Percentiles rank a stretch among this genome's conserved stretches.
These are phyloP conservation scores for Lottia scabra DNA, from an alignment of 2,888 invertebrate species.

Conservation along the genomic window DNA sequence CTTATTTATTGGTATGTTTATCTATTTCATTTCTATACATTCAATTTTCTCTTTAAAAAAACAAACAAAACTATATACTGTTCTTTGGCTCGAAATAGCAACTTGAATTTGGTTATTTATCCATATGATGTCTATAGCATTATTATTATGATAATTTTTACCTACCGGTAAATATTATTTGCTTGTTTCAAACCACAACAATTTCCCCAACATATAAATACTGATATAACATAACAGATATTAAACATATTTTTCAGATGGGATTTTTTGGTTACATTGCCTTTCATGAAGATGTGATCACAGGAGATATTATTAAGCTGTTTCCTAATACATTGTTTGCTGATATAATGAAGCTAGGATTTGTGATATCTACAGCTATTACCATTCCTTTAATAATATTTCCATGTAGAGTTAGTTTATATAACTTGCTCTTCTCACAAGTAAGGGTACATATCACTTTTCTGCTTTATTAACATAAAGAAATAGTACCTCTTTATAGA, in stretches of 20 bases:
- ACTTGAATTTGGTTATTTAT: no score
- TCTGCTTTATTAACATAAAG: no score
- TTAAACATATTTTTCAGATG: slow-evolving; percentile 75
- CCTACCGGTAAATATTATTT: no score
- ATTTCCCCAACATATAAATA: no score
- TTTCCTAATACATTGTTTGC: slow-evolving; percentile 83
- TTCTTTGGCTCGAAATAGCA: no score
- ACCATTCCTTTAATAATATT: slow-evolving; percentile 97
- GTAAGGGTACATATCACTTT: slow-evolving; percentile 71
- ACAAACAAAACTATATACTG: no score
- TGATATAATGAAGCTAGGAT: slow-evolving; percentile 93
- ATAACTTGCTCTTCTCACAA: slow-evolving; percentile 88
- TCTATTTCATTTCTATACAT: no score
- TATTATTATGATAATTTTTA: no score
- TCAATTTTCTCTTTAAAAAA: no score
- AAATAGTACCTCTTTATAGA: no score
- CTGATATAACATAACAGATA: background rate
- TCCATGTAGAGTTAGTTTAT: slow-evolving; percentile 92
- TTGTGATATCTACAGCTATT: slow-evolving; percentile 93
- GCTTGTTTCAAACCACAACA: background rate
- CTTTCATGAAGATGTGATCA: slow-evolving; percentile 75
- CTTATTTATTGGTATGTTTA: slow-evolving; percentile 78
- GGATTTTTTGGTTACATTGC: slow-evolving; percentile 95
- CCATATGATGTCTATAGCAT: no score
- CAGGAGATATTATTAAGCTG: slow-evolving; percentile 91